Percentiles rank a stretch among this genome's conserved stretches.
phyloP scores from a whole-genome alignment of 2,888 invertebrate genomes.

The Eupithecia inturbata region DNA sequence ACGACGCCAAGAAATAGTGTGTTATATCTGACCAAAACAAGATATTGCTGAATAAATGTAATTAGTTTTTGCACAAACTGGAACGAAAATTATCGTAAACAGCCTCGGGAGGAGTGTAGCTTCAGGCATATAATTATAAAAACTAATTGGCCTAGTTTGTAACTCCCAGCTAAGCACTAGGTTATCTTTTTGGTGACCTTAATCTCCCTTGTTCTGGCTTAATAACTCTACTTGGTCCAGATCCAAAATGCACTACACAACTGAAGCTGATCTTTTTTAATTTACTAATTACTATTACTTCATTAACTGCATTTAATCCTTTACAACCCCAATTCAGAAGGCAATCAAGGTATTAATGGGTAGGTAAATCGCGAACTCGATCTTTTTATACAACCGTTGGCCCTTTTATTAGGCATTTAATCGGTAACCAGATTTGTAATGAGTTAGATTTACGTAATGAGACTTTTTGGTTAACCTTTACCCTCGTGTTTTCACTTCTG shows the following conservation, averaged over 20 bases:
- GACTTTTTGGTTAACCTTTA: background rate
- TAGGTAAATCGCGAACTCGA: background rate
- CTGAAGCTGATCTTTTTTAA: background rate
- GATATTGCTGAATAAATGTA: background rate
- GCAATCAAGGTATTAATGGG: background rate
- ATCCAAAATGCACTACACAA: background rate
- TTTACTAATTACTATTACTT: background rate
- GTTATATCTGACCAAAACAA: no score
- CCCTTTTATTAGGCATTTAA: background rate
- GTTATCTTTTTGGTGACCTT: conserved; percentile 7
- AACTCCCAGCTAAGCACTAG: conserved; percentile 3
- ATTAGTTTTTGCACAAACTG: background rate
- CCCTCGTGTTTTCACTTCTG: background rate
- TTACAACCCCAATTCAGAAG: background rate
- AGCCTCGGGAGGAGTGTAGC: conserved; percentile 14
- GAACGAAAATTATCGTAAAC: conserved; percentile 2
- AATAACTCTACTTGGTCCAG: conserved; percentile 11
- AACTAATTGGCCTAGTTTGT: conserved; percentile 15
- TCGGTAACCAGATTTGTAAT: background rate
- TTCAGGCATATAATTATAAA: conserved; percentile 22
- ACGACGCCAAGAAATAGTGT: no score
- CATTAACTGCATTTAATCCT: background rate
- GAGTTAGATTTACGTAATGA: background rate
- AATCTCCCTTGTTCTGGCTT: conserved; percentile 8
- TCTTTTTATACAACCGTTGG: background rate